Base-by-base conservation (phyloP, 2,113 vertebrate genomes). In the Cyanistes caeruleus region DNA sequence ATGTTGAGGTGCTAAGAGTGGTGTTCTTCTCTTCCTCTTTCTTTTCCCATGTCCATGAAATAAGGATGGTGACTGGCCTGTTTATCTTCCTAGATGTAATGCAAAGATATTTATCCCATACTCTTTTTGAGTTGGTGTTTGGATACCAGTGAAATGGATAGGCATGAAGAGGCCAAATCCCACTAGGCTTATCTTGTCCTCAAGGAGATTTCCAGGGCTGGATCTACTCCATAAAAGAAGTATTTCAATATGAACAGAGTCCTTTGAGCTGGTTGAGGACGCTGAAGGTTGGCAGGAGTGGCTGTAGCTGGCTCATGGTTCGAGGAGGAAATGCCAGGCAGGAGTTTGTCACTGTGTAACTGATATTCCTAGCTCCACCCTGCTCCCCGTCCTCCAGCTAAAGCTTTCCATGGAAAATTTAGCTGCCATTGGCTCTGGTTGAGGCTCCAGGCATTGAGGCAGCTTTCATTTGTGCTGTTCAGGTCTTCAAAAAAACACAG, bases 371-470 rank as follows among this genome's bases (percentile, higher is more conserved):
- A 33, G 81, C 37, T 87, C 77, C 87, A 92, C 84, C 84, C 91
- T 84, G 79, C 31, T 89, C 55, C 33, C 19, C 27, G 48, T 86
- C 62, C 64, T 65, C 77, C 46, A 10, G 10, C 79, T 74, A 77
- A 91, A 84, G 70, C 65, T 88, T 93, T 95, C 89, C 82, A 28
- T 73, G 95, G 93, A 91, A 95, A 94, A 51, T 84, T 64, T 86
- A 77, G 73, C 84, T 73, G 48, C 27, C 21, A 5, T 44, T 87
- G 35, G 41, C 56, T 72, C 81, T 90, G 84, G 35, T 41, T 48
- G 83, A 74, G 80, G 23, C 31, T 63, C 68, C n/a, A 48, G 67
- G 48, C n/a, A 9, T 55, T 56, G 80, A 75, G 84, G 58, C 22
- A 41, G 60, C 21, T 55, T 83, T 59, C 37, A 22, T 31, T 82